Evolutionary conservation across 2,888 invertebrate genomes (phyloP).

Genomic region (Agriopis marginaria): DNA sequence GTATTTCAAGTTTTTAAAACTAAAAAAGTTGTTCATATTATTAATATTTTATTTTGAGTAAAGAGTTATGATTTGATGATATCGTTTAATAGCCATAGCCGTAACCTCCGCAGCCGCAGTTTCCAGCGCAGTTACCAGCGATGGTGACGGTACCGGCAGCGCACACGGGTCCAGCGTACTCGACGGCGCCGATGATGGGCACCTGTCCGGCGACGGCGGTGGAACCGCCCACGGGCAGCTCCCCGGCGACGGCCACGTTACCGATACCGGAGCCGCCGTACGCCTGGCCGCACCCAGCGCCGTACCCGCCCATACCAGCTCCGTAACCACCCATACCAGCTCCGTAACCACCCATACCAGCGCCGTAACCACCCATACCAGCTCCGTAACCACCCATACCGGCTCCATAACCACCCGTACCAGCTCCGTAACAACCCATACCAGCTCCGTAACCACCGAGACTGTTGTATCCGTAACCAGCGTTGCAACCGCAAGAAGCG

Average conservation of each 20-base stretch:
- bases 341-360: constrained; percentile 28
- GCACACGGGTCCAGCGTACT: constrained; percentile 43
- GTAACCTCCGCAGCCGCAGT: constrained; percentile 39
- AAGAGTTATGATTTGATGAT: neutral
- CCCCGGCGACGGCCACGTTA: constrained; percentile 39
- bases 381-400: neutral
- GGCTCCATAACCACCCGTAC: constrained; percentile 20
- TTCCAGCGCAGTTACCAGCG: constrained; percentile 43
- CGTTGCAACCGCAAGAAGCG: neutral
- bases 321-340: constrained; percentile 27
- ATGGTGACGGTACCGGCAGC: constrained; percentile 45
- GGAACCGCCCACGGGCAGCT: constrained; percentile 32
- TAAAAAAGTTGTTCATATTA: neutral
- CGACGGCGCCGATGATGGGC: constrained; percentile 47
- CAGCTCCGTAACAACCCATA: neutral
- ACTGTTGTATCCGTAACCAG: neutral
- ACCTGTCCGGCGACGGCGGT: constrained; percentile 35
- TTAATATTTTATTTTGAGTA: neutral
- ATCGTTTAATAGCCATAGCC: constrained; percentile 33
- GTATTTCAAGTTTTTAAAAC: neutral
- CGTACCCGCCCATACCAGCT: constrained; percentile 14
- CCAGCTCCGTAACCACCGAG: neutral
- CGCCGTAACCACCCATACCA: neutral
- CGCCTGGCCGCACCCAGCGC: constrained; percentile 30
- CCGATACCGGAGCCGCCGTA: constrained; percentile 17